Evolutionary conservation across 2,797 vertebrate species (phyloP).

Genomic region (Anabacerthia variegaticeps): DNA sequence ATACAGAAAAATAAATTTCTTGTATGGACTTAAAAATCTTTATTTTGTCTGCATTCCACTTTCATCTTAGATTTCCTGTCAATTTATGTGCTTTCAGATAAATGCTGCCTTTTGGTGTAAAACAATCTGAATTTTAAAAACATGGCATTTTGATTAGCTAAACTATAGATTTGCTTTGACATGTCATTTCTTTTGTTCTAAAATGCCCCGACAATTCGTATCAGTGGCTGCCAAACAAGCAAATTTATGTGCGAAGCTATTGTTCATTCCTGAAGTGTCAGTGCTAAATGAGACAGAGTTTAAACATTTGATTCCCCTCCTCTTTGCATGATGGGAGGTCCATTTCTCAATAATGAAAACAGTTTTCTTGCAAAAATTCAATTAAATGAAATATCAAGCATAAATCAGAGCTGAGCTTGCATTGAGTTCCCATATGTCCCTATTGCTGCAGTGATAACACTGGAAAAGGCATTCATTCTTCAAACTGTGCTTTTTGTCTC

Average conservation of each 20-base stretch:
- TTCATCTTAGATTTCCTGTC: constrained; percentile 1
- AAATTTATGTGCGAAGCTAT: constrained; percentile 32
- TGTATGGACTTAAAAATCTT: not conserved
- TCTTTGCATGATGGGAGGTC: constrained; percentile 57
- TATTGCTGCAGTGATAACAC: not conserved
- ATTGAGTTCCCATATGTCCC: constrained; percentile 39
- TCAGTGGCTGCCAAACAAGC: constrained; percentile 39
- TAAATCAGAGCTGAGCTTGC: constrained; percentile 40
- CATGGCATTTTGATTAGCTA: constrained; percentile 41
- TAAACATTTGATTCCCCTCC: constrained; percentile 3
- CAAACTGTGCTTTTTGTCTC: not conserved
- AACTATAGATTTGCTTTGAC: constrained; percentile 37
- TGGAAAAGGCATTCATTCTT: not conserved
- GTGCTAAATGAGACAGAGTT: constrained; percentile 50
- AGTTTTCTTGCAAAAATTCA: constrained; percentile 57
- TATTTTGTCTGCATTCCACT: not conserved
- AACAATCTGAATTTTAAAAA: constrained; percentile 32
- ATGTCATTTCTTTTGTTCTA: constrained; percentile 26
- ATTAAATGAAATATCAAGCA: constrained; percentile 55
- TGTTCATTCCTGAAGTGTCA: constrained; percentile 35
- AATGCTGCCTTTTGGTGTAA: constrained; percentile 20
- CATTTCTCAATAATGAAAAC: constrained; percentile 62
- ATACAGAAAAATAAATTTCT: not conserved
- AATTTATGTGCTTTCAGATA: constrained; percentile 18
- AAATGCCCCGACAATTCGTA: constrained; percentile 28